These are phyloP conservation scores for Bombylius major DNA, from an alignment of 2,888 invertebrate genomes.

Conservation along the genomic window DNA sequence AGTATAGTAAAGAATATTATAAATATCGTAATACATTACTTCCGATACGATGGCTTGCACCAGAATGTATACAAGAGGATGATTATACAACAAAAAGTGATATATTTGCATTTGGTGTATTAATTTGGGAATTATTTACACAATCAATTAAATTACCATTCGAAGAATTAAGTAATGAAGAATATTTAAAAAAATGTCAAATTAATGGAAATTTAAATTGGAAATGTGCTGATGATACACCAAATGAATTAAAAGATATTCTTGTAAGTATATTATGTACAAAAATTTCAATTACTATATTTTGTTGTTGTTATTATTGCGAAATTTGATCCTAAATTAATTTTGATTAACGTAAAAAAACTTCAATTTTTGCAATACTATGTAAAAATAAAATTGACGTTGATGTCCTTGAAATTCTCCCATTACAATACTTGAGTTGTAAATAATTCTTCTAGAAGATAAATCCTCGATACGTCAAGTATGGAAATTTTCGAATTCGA, in stretches of 20 bases:
- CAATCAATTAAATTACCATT: slow-evolving; percentile 68
- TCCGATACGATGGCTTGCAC: slow-evolving; percentile 81
- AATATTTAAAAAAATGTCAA: slow-evolving; percentile 28
- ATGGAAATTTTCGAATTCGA: too few relatives aligned
- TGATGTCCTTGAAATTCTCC: too few relatives aligned
- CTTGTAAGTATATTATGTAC: slow-evolving; percentile 35
- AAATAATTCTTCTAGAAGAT: too few relatives aligned
- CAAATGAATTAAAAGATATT: slow-evolving; percentile 46
- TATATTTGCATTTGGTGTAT: slow-evolving; percentile 79
- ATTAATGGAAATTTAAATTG: slow-evolving; percentile 48
- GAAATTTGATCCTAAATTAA: too few relatives aligned
- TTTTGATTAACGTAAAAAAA: too few relatives aligned
- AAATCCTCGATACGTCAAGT: too few relatives aligned
- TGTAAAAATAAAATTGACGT: too few relatives aligned
- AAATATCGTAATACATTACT: slow-evolving; percentile 72
- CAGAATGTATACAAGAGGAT: slow-evolving; percentile 79
- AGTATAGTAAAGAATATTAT: slow-evolving; percentile 82
- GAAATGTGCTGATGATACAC: slow-evolving; percentile 51
- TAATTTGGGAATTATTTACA: slow-evolving; percentile 81
- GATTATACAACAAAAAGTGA: slow-evolving; percentile 89
- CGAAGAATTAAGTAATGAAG: slow-evolving; percentile 33
- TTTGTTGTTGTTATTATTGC: too few relatives aligned
- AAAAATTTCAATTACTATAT: too few relatives aligned
- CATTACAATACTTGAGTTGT: too few relatives aligned
- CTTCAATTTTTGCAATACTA: too few relatives aligned